These are phyloP conservation scores for Drosophila prostipennis DNA, from an alignment of 2,888 invertebrate species.

Conservation along the genomic window DNA sequence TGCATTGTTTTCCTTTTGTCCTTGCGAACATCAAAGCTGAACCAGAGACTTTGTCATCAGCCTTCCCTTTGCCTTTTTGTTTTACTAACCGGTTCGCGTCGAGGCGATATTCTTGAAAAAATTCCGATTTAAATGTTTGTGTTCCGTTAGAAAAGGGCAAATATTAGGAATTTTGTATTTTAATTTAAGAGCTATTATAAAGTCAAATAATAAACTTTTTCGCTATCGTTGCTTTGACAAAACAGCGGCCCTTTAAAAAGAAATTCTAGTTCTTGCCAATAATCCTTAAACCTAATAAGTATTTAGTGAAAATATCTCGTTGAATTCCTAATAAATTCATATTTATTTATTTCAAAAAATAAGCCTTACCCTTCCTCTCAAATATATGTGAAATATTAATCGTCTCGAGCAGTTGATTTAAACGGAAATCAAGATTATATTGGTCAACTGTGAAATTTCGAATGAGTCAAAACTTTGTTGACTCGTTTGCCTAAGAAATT, in stretches of 20 bases:
- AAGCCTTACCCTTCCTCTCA: no score
- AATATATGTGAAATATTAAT: not conserved
- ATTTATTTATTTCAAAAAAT: no score
- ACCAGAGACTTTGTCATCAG: conserved; percentile 67
- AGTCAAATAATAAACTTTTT: no score
- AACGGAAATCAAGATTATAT: not conserved
- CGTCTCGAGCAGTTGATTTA: not conserved
- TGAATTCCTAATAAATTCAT: no score
- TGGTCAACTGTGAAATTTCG: conserved; percentile 15
- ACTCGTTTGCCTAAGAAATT: conserved; percentile 9
- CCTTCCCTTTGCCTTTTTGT: conserved; percentile 31
- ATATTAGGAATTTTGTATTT: conserved; percentile 1
- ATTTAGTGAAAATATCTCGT: no score
- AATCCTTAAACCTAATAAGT: no score
- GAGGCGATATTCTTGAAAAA: conserved; percentile 24
- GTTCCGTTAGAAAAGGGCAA: no score
- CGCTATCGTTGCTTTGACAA: no score
- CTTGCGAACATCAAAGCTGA: conserved; percentile 70
- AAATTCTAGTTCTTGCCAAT: no score
- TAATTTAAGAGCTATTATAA: no score
- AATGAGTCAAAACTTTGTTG: conserved; percentile 1
- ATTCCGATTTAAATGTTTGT: conserved; percentile 21
- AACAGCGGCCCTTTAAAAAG: no score
- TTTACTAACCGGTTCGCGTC: conserved; percentile 36
- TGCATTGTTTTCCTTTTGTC: conserved; percentile 64